Conservation (phyloP, 2,113 vertebrate species). For the Cathartes aura region DNA sequence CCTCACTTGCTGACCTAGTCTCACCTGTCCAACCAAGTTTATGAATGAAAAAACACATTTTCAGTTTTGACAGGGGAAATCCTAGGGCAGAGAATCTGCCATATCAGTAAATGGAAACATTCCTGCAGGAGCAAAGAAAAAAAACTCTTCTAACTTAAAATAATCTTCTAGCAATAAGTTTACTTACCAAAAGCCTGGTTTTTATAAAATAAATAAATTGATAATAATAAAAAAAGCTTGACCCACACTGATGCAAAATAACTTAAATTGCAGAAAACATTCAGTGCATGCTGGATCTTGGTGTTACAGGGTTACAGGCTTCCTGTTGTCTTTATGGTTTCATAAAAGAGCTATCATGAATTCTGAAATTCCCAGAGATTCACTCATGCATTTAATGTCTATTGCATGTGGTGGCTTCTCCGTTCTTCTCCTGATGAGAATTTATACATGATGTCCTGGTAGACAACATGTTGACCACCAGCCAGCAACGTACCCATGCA, state of each 20-base stretch:
- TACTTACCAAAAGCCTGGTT: background rate
- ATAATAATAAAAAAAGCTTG: background rate
- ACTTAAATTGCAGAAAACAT: background rate
- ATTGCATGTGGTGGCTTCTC: background rate
- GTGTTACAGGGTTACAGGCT: background rate
- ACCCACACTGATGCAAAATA: accelerated
- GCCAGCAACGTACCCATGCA: background rate
- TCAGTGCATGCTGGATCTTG: background rate
- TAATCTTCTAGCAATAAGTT: background rate
- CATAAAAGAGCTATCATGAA: background rate
- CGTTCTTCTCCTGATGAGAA: background rate
- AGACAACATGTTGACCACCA: background rate
- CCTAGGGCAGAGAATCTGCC: background rate
- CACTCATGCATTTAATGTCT: background rate
- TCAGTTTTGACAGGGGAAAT: background rate
- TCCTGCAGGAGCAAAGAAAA: background rate
- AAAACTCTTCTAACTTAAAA: background rate
- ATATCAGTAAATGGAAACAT: background rate
- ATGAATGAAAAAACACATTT: background rate
- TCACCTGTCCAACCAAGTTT: background rate
- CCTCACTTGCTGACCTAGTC: background rate
- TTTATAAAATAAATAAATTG: background rate
- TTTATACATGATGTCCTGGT: background rate
- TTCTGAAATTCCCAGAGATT: background rate
- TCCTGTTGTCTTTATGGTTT: background rate